Conservation (phyloP, 2,113 vertebrate genomes). For the Phalacrocorax aristotelis region DNA sequence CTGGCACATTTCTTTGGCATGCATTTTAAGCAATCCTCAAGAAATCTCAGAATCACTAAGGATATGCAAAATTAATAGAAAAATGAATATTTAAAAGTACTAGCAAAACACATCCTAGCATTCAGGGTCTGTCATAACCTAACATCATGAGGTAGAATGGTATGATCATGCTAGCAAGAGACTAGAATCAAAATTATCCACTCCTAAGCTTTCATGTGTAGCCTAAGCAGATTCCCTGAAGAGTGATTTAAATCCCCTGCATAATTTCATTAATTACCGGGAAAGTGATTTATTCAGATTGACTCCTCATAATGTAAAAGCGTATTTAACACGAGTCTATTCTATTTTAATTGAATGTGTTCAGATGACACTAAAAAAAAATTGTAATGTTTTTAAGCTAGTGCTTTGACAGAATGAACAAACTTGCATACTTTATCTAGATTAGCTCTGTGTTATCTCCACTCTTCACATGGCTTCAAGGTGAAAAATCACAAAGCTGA, state of each 20-base stretch:
- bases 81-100: background rate
- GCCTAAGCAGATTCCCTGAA: background rate
- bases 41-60: background rate
- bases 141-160: background rate
- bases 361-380: background rate
- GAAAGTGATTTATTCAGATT: constrained; percentile 1
- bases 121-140: background rate
- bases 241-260: background rate
- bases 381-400: background rate
- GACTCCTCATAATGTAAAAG: background rate
- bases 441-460: background rate
- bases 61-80: constrained; percentile 6
- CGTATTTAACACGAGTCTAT: background rate
- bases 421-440: background rate
- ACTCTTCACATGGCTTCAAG: background rate
- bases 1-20: background rate
- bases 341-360: background rate
- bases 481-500: background rate
- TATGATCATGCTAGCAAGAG: background rate
- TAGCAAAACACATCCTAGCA: background rate
- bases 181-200: background rate
- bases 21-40: background rate
- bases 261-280: constrained; percentile 17
- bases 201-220: background rate
- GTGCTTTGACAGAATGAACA: background rate